These are phyloP conservation scores for Athalia rosae DNA, from an alignment of 2,888 invertebrate genomes.

Conservation along the genomic window DNA sequence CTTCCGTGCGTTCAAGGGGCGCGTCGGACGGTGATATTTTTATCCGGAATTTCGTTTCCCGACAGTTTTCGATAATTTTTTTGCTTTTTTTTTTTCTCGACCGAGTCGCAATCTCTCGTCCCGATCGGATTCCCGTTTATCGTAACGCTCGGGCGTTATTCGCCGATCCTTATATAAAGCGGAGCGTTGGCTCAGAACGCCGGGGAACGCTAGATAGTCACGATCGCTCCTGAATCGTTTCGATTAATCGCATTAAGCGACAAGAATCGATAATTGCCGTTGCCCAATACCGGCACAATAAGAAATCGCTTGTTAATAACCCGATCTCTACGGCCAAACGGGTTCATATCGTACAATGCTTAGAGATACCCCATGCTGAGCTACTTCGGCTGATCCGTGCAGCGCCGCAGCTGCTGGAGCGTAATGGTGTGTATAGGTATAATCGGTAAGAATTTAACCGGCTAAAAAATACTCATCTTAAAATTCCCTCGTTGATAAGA, in stretches of 20 bases:
- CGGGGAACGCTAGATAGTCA: constrained; percentile 50
- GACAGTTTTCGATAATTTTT: too few relatives aligned
- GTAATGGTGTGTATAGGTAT: constrained; percentile 7
- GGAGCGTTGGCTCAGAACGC: constrained; percentile 29
- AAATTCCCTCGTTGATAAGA: too few relatives aligned
- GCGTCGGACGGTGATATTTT: too few relatives aligned
- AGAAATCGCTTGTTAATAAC: constrained; percentile 52
- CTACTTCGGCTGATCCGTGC: constrained; percentile 50
- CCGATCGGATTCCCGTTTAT: too few relatives aligned
- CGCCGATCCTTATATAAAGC: not conserved
- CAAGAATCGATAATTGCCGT: constrained; percentile 65
- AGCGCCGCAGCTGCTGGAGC: constrained; percentile 10
- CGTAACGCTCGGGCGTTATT: too few relatives aligned
- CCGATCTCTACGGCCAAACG: constrained; percentile 45
- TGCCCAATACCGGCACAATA: constrained; percentile 59
- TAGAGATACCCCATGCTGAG: constrained; percentile 58
- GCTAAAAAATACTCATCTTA: too few relatives aligned
- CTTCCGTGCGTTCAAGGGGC: too few relatives aligned
- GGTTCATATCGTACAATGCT: constrained; percentile 35
- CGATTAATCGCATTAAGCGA: constrained; percentile 64
- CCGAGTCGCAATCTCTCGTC: too few relatives aligned
- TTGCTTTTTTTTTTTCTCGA: too few relatives aligned
- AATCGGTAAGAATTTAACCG: too few relatives aligned
- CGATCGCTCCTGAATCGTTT: constrained; percentile 61
- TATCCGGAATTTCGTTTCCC: too few relatives aligned